Base-by-base conservation (phyloP, 1,140 invertebrate genomes). In the Bombus terrestris region DNA sequence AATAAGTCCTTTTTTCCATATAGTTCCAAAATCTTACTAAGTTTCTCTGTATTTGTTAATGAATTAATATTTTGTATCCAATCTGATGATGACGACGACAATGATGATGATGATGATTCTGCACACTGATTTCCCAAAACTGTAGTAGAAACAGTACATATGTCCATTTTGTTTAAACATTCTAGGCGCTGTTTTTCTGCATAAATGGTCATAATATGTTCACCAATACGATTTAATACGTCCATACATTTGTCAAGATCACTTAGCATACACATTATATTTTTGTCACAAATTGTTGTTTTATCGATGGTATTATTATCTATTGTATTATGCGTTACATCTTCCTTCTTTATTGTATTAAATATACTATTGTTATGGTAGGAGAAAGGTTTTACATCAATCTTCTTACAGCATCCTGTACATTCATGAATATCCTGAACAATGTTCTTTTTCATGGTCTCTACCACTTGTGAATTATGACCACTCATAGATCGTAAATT, bases 191-290 rank as follows among this genome's bases (percentile, higher is more conserved):
- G 77, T 77, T 78, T 85, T 13, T 84, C 91, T 68, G 86, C 85
- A 15, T 88, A 79, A 25, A 90, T 74, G 25, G 57, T 85, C 57
- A 86, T 88, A 62, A 87, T 86, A 47, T 87, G 59, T 76, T 90
- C 90, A 73, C 90, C 86, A 53, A 90, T 89, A 66, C 69, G 81
- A 83, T 88, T 88, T 25, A 87, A 75, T 81, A 92, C 88, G 59
- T 86, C 88, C 87, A 85, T 88, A 59, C 75, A 85, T 72, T 74
- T 88, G 75, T 86, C 81, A 35, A 84, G 22, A 82, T 90, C 78
- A 15, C 35, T 87, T 35, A 88, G 13, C 57, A 79, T 84, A 18
- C 78, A 72, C 25, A 88, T 83, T 64, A 80, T 66, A 76, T 80
- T 88, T 13, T 78, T 76, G 28, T 86, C 76, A 12, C 72, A 83